Percentiles rank a stretch among this genome's conserved stretches.
Conservation (phyloP, 2,888 invertebrate species). For the Nomada fabriciana region DNA sequence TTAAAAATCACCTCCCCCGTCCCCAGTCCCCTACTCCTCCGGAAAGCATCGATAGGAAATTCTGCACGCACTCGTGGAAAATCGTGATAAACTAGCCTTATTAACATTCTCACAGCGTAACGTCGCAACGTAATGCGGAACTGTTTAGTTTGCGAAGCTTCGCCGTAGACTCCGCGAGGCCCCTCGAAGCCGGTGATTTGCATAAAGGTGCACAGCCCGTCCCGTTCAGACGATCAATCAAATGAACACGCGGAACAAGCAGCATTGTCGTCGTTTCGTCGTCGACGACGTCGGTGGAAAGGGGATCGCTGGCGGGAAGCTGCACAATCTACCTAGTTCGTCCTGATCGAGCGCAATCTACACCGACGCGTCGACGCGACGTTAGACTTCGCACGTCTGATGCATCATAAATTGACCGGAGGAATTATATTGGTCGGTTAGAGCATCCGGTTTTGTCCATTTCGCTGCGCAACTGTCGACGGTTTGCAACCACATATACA, state of each 20-base stretch:
- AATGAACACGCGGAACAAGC: constrained; percentile 45
- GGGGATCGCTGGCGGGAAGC: constrained; percentile 4
- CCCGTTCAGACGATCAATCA: constrained; percentile 68
- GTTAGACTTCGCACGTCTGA: constrained; percentile 8
- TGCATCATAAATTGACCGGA: constrained; percentile 51
- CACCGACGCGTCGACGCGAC: not conserved
- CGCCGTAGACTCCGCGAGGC: constrained; percentile 28
- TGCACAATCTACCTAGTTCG: constrained; percentile 19
- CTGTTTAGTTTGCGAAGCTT: constrained; percentile 43
- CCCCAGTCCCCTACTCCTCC: no score
- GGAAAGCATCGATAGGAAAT: no score
- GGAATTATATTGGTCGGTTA: constrained; percentile 37
- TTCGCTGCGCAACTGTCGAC: not conserved
- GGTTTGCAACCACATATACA: constrained; percentile 33
- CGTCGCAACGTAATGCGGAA: constrained; percentile 46
- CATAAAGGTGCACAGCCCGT: constrained; percentile 63
- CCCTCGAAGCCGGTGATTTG: constrained; percentile 71
- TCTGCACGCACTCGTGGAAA: no score
- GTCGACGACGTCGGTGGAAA: not conserved
- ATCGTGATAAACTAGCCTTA: not conserved
- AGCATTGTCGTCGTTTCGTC: not conserved
- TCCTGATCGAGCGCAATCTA: constrained; percentile 39
- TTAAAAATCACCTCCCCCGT: no score
- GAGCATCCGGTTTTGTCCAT: constrained; percentile 38
- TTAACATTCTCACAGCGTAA: constrained; percentile 59